phyloP scores from a whole-genome alignment of 2,113 vertebrate species.

The Capreolus pygargus region DNA sequence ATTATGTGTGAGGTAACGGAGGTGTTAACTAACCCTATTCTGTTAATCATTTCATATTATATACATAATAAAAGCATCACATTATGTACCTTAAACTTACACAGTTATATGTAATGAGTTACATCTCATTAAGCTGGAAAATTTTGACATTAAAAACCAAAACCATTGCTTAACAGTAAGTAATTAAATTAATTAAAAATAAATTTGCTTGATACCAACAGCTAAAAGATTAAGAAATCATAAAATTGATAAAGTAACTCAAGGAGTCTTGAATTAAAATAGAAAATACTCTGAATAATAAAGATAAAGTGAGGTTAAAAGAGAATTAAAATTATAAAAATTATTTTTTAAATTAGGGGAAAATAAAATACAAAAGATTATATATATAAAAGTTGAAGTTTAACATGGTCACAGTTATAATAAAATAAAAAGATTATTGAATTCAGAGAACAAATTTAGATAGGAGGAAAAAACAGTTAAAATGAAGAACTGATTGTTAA shows the following conservation, averaged over 20 bases:
- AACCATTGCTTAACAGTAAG: background rate
- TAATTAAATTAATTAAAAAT: background rate
- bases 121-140: background rate
- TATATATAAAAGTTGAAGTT: background rate
- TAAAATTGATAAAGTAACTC: background rate
- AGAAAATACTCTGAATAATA: background rate
- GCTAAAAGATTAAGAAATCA: background rate
- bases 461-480: background rate
- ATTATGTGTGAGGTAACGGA: background rate
- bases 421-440: background rate
- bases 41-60: background rate
- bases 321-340: background rate
- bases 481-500: background rate
- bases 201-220: background rate
- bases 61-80: background rate
- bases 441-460: background rate
- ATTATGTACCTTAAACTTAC: background rate
- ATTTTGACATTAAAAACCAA: background rate
- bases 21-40: background rate
- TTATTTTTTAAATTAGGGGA: background rate
- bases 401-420: background rate
- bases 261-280: background rate
- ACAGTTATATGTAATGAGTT: background rate
- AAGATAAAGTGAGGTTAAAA: background rate
- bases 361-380: background rate